A percentile compares a stretch with the other conserved stretches of the same genome.
These are phyloP conservation scores for Furcula furcula DNA, from an alignment of 2,888 invertebrate species.

Conservation along the genomic window DNA sequence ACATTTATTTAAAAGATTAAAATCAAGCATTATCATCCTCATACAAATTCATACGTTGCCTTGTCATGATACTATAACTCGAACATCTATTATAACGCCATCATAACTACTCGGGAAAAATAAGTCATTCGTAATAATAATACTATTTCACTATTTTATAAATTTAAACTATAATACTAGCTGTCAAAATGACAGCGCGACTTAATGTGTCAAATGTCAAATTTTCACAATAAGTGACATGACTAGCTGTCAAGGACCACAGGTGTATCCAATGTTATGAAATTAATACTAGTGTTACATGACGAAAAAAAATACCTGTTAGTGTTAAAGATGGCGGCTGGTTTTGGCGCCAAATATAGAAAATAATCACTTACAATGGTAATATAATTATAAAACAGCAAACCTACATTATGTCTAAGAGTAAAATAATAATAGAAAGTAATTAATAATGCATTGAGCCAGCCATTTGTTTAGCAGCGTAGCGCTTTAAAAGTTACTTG, in stretches of 20 bases:
- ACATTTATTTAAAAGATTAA: constrained; percentile 48
- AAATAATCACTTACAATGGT: constrained; percentile 19
- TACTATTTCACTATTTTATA: constrained; percentile 18
- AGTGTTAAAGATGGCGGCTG: constrained; percentile 24
- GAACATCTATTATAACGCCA: constrained; percentile 78
- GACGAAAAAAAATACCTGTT: constrained; percentile 14
- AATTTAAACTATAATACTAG: constrained; percentile 40
- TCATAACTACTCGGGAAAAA: constrained; percentile 65
- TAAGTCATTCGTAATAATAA: constrained; percentile 38
- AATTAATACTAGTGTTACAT: constrained; percentile 19
- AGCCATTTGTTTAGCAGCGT: constrained; percentile 58
- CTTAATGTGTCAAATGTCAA: constrained; percentile 41
- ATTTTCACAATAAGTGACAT: constrained; percentile 59
- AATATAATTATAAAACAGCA: constrained; percentile 31
- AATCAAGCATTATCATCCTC: constrained; percentile 59
- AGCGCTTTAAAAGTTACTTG: constrained; percentile 39
- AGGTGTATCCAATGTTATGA: constrained; percentile 24
- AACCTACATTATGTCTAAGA: constrained; percentile 31
- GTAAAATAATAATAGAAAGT: constrained; percentile 31
- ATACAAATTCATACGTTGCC: constrained; percentile 61
- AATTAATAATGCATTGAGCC: constrained; percentile 63
- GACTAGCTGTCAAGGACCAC: constrained; percentile 70
- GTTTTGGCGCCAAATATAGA: constrained; percentile 18
- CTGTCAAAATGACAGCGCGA: constrained; percentile 48
- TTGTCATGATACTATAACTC: constrained; percentile 74